Evolutionary conservation across 2,113 vertebrate species (phyloP), one percentile per base, ranked within the genome.

Genomic region (Pitta sordida): DNA sequence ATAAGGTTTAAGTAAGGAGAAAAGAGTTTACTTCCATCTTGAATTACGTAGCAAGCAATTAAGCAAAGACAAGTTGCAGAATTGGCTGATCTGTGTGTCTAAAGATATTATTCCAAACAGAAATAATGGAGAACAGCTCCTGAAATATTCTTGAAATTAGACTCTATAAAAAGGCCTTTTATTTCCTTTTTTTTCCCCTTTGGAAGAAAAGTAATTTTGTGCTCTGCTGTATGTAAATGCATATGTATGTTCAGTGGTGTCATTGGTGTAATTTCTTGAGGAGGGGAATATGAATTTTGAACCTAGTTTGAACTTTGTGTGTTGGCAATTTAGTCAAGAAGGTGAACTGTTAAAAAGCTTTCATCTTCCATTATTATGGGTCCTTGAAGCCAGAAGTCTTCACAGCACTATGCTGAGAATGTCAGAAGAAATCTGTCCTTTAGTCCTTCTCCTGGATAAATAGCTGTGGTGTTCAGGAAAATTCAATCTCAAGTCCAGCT

Each of bases 381-480:
- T 88, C 67, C 79, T 95, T 91, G 82, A 84, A 90, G 32, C 41
- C 63, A 85, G 78, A 90, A 95, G 62, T 87, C 78, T 91, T 93
- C 85, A 73, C 49, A 86, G 67, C 75, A 88, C 34, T 63, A 46
- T 69, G 34, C 46, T 91, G 85, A 77, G 75, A 79, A 79, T 80
- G 85, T 94, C 92, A 87, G 67, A 94, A 93, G 62, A 59, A 94
- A 71, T 93, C 78, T 90, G 44, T 94, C 82, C 67, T 90, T 91
- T 73, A 90, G 90, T 90, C 58, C 52, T 93, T 85, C 32, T 7
- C 53, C 34, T 93, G 70, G 27, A 77, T 96, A 78, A 94, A 77
- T 78, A 82, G 84, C n/a, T 71, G n/a, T 86, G 43, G 63, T 81
- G 49, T 53, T 90, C 58, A 79, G 65, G 56, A 92, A 92, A 91